Evolutionary conservation across 2,797 vertebrate genomes (phyloP).

Genomic region (Florisuga fusca): DNA sequence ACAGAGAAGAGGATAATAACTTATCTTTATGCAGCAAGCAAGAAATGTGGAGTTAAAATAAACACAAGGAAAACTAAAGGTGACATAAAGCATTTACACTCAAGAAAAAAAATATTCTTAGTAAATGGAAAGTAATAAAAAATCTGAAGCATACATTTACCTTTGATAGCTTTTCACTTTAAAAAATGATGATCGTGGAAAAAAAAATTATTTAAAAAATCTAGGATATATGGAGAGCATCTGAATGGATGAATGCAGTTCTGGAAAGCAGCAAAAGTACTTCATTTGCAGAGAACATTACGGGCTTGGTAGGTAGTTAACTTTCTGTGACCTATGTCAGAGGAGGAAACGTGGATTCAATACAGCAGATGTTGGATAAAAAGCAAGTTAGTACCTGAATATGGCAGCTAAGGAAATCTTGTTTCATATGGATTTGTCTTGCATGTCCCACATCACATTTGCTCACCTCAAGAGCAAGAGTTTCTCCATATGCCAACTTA

Average conservation of each 20-base stretch:
- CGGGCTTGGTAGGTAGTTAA: not conserved
- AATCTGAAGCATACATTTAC: not conserved
- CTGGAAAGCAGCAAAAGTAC: not conserved
- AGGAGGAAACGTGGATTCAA: not conserved
- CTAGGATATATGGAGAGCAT: not conserved
- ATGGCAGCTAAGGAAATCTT: not conserved
- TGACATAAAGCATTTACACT: constrained; percentile 1
- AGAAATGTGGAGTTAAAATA: constrained; percentile 16
- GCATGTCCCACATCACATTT: not conserved
- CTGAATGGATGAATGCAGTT: not conserved
- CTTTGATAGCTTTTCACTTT: constrained; percentile 17
- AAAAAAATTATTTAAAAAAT: not conserved
- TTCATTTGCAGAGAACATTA: not conserved
- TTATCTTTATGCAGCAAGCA: constrained; percentile 27
- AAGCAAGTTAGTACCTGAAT: not conserved
- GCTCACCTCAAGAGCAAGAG: not conserved
- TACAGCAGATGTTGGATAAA: not conserved
- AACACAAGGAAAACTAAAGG: not conserved
- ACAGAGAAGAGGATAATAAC: constrained; percentile 30
- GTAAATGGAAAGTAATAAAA: constrained; percentile 47
- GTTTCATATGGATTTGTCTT: not conserved
- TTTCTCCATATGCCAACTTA: accelerated
- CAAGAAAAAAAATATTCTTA: constrained; percentile 11
- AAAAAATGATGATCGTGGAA: not conserved
- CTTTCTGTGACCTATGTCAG: not conserved